Evolutionary conservation across 2,113 vertebrate genomes (phyloP).

Genomic region (Scomber japonicus): DNA sequence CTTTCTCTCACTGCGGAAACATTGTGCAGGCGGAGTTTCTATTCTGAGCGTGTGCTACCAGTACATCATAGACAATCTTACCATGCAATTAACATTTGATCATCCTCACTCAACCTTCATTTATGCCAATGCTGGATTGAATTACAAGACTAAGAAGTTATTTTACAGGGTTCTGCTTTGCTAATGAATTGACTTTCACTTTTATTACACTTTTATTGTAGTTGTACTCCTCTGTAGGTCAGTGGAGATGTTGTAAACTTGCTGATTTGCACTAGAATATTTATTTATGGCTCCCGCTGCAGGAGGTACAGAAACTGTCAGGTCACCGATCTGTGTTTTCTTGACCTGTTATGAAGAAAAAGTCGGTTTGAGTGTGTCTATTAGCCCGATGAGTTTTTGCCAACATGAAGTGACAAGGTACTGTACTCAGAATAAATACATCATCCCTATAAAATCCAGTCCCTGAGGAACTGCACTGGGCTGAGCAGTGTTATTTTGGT

Average conservation of each 20-base stretch:
- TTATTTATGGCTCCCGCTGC: neutral
- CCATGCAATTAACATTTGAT: slow-evolving; percentile 19
- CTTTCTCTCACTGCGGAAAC: slow-evolving; percentile 3
- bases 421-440: neutral
- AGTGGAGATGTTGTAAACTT: neutral
- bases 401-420: neutral
- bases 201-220: neutral
- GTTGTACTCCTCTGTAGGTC: neutral
- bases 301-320: neutral
- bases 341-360: neutral
- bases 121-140: neutral
- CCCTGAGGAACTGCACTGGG: neutral
- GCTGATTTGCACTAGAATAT: neutral
- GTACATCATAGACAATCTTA: neutral
- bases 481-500: neutral
- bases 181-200: neutral
- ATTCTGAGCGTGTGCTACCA: slow-evolving; percentile 24
- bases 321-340: neutral
- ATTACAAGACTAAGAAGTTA: neutral
- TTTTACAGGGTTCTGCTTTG: neutral
- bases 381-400: neutral
- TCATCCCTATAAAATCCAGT: neutral
- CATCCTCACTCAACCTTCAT: slow-evolving; percentile 9
- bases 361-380: neutral
- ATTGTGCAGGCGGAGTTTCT: slow-evolving; percentile 25